Evolutionary conservation across 2,888 invertebrate species (phyloP), one percentile per base, ranked within the genome.

Genomic region (Euplagia quadripunctaria): DNA sequence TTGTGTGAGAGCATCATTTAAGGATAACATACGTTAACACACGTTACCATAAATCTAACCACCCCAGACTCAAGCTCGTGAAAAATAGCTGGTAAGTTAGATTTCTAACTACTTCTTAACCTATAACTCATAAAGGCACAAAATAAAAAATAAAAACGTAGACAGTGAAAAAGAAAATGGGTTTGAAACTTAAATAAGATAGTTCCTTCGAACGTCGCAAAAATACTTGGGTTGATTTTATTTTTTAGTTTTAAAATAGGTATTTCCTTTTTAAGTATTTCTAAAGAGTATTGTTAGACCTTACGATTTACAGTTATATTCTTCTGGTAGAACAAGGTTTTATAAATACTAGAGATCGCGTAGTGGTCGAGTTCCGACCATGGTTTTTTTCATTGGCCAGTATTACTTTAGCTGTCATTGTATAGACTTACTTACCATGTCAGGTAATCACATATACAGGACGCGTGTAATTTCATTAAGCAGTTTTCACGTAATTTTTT

Each of bases 41-140:
- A 82, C 81, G 72, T 75, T 77, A 51, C 79, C 74, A 77, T 77
- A 83, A 83, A 81, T 82, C 74, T 76, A 71, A 0, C 0, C 11
- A n/a, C n/a, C 17, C 11, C n/a, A 17, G 11, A 6, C 55, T 55
- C 7, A 55, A 55, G n/a, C 9, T n/a, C 8, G 1, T 16, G 71
- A 73, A 72, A 82, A 86, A 85, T 79, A 46, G 77, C 72, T 67
- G 73, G 67, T 67, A 70, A 75, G 77, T 79, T 76, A 71, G 80
- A 79, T 77, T 85, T 77, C 73, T 85, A 79, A 82, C 81, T 82
- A 82, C 71, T 70, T 79, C 81, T 80, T 76, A 80, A 76, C 73
- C 72, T 78, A 78, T 81, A 83, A 70, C 52, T 82, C 71, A 77
- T 80, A 80, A 77, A 78, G 77, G 67, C 55, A 74, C 68, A 75